Conservation (phyloP, 2,113 vertebrate species). For the Elaphurus davidianus region DNA sequence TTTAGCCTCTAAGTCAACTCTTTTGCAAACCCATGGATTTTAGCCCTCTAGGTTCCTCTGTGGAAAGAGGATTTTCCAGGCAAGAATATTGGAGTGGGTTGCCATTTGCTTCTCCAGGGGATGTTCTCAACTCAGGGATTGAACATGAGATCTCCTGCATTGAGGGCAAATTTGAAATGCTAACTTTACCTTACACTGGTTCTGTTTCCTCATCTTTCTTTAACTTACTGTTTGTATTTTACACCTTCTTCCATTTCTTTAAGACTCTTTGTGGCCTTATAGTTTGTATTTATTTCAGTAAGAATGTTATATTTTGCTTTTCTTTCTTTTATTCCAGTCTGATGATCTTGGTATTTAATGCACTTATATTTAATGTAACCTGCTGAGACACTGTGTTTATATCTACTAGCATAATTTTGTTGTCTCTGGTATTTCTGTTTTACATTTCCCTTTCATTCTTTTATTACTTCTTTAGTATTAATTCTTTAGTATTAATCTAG, state of each 20-base stretch:
- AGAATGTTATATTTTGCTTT: neutral
- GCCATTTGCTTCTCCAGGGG: neutral
- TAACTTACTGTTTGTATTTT: neutral
- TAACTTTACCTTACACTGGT: neutral
- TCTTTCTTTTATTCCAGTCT: neutral
- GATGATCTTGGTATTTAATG: neutral
- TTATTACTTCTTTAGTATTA: neutral
- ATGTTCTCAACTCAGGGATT: accelerated
- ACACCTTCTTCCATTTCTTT: neutral
- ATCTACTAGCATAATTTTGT: neutral
- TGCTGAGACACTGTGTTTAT: neutral
- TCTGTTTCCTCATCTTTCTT: neutral
- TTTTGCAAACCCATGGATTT: neutral
- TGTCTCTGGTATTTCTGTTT: neutral
- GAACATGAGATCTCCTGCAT: neutral
- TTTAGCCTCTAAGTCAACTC: neutral
- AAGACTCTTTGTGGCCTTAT: neutral
- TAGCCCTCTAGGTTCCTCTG: neutral
- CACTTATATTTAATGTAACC: neutral
- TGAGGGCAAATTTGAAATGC: neutral
- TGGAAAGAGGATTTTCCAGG: neutral
- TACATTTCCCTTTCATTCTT: neutral
- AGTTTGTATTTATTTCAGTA: neutral
- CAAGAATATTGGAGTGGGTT: neutral
- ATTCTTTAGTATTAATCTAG: neutral